Conservation (phyloP, 2,113 vertebrate genomes). For the Ammodytes marinus region DNA sequence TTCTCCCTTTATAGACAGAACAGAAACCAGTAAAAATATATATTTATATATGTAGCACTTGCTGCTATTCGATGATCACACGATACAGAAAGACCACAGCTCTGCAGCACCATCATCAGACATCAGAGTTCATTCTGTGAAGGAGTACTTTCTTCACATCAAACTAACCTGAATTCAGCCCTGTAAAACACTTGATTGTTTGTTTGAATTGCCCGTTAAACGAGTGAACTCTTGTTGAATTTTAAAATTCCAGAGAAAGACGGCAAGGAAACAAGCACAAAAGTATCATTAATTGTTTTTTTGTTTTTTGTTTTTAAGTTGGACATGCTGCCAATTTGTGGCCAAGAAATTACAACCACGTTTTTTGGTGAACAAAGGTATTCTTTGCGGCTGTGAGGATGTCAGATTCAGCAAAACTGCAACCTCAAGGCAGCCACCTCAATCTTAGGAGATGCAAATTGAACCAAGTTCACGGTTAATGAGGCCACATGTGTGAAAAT, state of each 20-base stretch:
- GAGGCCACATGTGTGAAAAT: not conserved
- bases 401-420: slow-evolving; percentile 13
- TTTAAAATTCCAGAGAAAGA: slow-evolving; percentile 17
- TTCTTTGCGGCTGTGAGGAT: slow-evolving; percentile 13
- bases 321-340: slow-evolving; percentile 4
- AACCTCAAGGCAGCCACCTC: slow-evolving; percentile 16
- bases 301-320: not conserved
- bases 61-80: slow-evolving; percentile 52
- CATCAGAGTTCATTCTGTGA: slow-evolving; percentile 33
- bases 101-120: slow-evolving; percentile 40
- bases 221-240: slow-evolving; percentile 8
- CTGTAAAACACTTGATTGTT: not conserved
- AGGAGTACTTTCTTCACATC: slow-evolving; percentile 34
- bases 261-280: slow-evolving; percentile 15
- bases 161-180: slow-evolving; percentile 38
- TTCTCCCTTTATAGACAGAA: slow-evolving; percentile 82
- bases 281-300: slow-evolving; percentile 20
- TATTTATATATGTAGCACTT: slow-evolving; percentile 54
- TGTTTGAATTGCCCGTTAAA: not conserved
- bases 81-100: slow-evolving; percentile 42
- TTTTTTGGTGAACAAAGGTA: slow-evolving; percentile 15
- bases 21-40: slow-evolving; percentile 66
- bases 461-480: slow-evolving; percentile 26
- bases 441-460: slow-evolving; percentile 39
- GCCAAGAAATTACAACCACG: not conserved